These are phyloP conservation scores for Chamaetylas fuelleborni DNA, from an alignment of 2,113 vertebrate species.

Conservation along the genomic window DNA sequence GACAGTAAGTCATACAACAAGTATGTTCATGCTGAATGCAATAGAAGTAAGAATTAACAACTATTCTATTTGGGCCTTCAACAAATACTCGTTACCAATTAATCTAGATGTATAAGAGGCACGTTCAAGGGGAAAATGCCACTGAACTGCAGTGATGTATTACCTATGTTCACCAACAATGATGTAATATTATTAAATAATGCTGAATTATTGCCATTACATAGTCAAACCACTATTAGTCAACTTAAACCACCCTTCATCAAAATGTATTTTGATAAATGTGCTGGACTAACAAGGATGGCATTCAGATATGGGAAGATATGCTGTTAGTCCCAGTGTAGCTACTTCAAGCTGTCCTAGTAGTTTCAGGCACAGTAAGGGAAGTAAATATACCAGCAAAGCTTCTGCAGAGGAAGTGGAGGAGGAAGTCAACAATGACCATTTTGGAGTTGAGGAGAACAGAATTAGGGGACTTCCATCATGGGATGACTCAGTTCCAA, in stretches of 20 bases:
- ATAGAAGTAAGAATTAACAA: neutral
- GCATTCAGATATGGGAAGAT: neutral
- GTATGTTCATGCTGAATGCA: neutral
- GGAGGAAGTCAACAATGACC: neutral
- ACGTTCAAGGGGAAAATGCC: neutral
- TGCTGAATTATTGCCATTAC: neutral
- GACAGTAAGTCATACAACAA: neutral
- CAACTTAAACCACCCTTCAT: neutral
- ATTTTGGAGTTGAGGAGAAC: neutral
- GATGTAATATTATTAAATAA: neutral
- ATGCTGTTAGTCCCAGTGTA: neutral
- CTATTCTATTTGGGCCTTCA: neutral
- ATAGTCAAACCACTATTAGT: neutral
- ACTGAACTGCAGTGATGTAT: neutral
- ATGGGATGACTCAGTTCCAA: neutral
- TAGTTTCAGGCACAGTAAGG: neutral
- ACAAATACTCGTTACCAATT: neutral
- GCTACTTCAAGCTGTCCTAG: neutral
- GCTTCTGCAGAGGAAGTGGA: neutral
- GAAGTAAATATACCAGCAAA: neutral
- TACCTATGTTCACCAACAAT: fast-evolving
- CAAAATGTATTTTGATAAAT: neutral
- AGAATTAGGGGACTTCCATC: neutral
- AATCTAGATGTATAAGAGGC: neutral
- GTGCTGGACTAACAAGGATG: neutral